phyloP scores from a whole-genome alignment of 2,888 invertebrate species.

The Tachina grossa region DNA sequence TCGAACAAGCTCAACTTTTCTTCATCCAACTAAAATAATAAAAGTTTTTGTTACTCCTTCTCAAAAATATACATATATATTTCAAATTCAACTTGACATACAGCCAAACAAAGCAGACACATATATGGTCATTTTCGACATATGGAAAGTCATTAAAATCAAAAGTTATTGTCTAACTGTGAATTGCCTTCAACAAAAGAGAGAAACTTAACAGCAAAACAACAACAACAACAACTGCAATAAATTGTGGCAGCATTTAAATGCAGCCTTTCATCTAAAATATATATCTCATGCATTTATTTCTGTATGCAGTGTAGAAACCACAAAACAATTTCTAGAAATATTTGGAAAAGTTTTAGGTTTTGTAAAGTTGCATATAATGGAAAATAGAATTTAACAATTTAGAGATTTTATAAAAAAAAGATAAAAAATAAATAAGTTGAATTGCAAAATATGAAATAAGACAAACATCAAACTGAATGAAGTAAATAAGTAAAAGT shows the following conservation, averaged over 20 bases:
- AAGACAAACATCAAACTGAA: slow-evolving; percentile 53
- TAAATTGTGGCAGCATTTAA: neutral
- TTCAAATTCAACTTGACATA: slow-evolving; percentile 2
- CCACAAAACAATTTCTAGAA: slow-evolving; percentile 67
- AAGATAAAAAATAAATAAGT: slow-evolving; percentile 15
- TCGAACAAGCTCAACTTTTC: no score
- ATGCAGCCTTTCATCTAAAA: slow-evolving; percentile 18
- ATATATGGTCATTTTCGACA: slow-evolving; percentile 34
- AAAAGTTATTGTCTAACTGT: slow-evolving; percentile 57
- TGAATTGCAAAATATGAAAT: slow-evolving; percentile 12
- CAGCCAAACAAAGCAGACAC: slow-evolving; percentile 11
- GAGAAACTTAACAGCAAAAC: neutral
- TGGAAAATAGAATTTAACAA: slow-evolving; percentile 27
- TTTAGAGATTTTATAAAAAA: slow-evolving; percentile 9
- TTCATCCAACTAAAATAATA: slow-evolving; percentile 21
- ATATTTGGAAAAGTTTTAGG: slow-evolving; percentile 62
- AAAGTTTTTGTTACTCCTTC: neutral
- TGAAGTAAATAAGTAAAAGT: slow-evolving; percentile 52
- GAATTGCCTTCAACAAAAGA: slow-evolving; percentile 34
- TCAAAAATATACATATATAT: neutral
- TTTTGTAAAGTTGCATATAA: slow-evolving; percentile 24
- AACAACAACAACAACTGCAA: slow-evolving; percentile 25
- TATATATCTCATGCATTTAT: slow-evolving; percentile 35
- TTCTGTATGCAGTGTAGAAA: slow-evolving; percentile 59
- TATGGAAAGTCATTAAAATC: slow-evolving; percentile 54